Evolutionary conservation across 2,113 vertebrate species (phyloP).

Genomic region (Onychorhynchus coronatus): DNA sequence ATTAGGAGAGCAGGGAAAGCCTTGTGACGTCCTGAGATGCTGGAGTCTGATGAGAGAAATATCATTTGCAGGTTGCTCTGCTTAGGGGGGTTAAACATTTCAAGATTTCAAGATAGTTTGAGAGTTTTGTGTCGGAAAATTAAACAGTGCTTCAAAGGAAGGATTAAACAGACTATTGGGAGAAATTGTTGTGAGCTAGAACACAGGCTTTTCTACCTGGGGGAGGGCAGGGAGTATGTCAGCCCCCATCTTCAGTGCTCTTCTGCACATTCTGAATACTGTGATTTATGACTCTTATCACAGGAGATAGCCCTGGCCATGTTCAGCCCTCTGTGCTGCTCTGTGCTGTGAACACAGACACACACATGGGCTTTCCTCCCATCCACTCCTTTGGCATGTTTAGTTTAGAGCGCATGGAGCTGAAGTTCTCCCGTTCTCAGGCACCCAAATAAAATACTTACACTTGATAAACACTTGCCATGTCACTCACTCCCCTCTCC

Average conservation of each 20-base stretch:
- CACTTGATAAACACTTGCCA: not conserved
- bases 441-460: not conserved
- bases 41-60: not conserved
- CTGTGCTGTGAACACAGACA: not conserved
- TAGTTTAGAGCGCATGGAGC: not conserved
- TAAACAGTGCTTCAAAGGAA: not conserved
- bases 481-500: not conserved
- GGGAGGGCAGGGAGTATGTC: not conserved
- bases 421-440: not conserved
- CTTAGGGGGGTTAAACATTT: not conserved
- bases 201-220: not conserved
- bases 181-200: not conserved
- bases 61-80: not conserved
- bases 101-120: not conserved
- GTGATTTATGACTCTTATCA: not conserved
- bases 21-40: not conserved
- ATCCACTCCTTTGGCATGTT: not conserved
- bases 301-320: not conserved
- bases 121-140: not conserved
- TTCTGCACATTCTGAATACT: not conserved
- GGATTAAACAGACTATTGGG: not conserved
- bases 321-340: not conserved
- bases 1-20: not conserved
- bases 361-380: not conserved
- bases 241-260: not conserved